Evolutionary conservation across 2,113 vertebrate genomes (phyloP), one percentile per base, ranked within the genome.

Genomic region (Pycnonotus jocosus): DNA sequence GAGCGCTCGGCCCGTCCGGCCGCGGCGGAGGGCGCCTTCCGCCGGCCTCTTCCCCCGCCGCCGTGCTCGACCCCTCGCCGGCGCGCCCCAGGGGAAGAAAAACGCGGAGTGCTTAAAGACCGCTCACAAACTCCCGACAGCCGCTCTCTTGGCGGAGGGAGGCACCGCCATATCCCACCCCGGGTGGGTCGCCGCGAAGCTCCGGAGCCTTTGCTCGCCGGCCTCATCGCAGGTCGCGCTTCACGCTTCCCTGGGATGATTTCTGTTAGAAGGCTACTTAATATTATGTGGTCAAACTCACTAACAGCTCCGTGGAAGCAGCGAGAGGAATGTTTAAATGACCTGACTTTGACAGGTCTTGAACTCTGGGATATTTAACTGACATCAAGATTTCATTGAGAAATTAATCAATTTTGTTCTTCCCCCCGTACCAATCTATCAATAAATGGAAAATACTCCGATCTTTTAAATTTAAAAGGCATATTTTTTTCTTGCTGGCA

Each of bases 221-320:
- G 12, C 12, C 7, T 74, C 60, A 14, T 47, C 33, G 8, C 7
- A 3, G 17, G 22, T 21, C 10, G 4, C 3, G 0, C 4, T 27
- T 27, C 48, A 1, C 8, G 4, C 35, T 17, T 12, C 4, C 31
- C 58, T 4, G 1, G 0, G 2, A 3, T 5, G 12, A 28, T 42
- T 33, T 57, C 23, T 51, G 18, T 44, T 13, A 15, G 44, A 16
- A 40, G 38, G n/a, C 33, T 35, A 1, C 33, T 33, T 6, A 7
- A 19, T 5, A 3, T 7, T 23, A 9, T 1, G 45, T 2, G 71
- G 25, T 20, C 31, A 23, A 42, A 48, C 22, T 14, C 27, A 69
- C 13, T 6, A 37, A 25, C 61, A 19, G 62, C 28, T 62, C 54
- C 7, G 42, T 14, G 24, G 35, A 21, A 89, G 27, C 12, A 14